A percentile compares a stretch with the other conserved stretches of the same genome.
Conservation (phyloP, 2,113 vertebrate genomes). For the Ivindomyrus marchei region DNA sequence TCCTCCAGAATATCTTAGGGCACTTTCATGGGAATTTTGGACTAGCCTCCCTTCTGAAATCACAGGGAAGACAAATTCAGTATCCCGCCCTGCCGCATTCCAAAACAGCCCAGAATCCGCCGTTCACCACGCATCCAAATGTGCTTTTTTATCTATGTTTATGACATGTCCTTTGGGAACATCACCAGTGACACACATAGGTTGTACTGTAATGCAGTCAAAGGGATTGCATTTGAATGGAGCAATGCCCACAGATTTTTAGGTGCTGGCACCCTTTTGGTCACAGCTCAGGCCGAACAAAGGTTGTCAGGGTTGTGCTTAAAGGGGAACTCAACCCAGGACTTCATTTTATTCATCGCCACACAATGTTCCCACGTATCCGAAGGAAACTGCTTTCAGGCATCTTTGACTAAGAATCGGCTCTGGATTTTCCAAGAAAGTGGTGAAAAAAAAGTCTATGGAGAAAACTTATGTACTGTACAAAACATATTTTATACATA, state of each 20-base stretch:
- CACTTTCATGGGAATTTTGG: neutral
- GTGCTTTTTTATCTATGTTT: neutral
- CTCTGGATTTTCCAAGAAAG: neutral
- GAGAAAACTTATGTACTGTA: neutral
- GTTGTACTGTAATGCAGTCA: neutral
- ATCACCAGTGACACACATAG: neutral
- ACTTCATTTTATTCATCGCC: neutral
- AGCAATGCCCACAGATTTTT: neutral
- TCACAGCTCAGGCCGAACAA: neutral
- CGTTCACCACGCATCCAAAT: neutral
- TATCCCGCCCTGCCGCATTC: neutral
- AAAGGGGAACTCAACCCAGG: neutral
- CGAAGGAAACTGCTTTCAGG: neutral
- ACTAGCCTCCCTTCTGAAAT: neutral
- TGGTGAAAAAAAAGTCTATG: neutral
- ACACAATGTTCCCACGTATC: neutral
- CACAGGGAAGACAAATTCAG: neutral
- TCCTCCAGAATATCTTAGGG: neutral
- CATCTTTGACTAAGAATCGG: neutral
- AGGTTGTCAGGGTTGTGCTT: slow-evolving; percentile 1
- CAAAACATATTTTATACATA: neutral
- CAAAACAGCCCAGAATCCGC: neutral
- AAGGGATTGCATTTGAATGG: neutral
- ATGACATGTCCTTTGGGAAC: neutral
- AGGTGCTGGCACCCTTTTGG: neutral